Percentiles rank a stretch among this genome's conserved stretches.
These are phyloP conservation scores for Artibeus lituratus DNA, from an alignment of 2,797 vertebrate genomes.

Conservation along the genomic window DNA sequence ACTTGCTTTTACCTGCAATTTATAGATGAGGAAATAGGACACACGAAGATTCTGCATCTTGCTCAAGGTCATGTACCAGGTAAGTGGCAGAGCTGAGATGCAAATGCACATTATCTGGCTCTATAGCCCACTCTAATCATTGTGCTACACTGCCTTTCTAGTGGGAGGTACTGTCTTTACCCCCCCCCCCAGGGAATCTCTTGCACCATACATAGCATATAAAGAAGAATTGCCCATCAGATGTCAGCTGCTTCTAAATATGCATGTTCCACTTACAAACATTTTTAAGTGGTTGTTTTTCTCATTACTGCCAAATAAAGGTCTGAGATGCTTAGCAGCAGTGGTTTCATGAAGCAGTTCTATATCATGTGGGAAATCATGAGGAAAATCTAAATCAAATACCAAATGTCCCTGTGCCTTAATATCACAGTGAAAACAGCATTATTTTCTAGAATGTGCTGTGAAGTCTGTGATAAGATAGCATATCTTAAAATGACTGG, in stretches of 20 bases:
- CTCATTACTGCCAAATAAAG: constrained; percentile 50
- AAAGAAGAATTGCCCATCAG: constrained; percentile 4
- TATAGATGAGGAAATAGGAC: background rate
- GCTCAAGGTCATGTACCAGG: background rate
- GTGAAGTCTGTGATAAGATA: constrained; percentile 58
- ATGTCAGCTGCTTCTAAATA: constrained; percentile 30
- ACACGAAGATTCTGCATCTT: background rate
- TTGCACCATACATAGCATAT: background rate
- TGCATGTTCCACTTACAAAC: constrained; percentile 3
- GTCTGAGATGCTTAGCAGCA: constrained; percentile 27
- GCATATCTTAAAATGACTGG: constrained; percentile 60
- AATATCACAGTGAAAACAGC: constrained; percentile 55
- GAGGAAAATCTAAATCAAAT: constrained; percentile 66
- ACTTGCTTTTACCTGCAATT: background rate
- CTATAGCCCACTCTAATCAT: background rate
- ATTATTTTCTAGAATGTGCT: constrained; percentile 48
- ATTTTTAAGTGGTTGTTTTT: constrained; percentile 35
- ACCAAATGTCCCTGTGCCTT: constrained; percentile 41
- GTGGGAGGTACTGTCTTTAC: background rate
- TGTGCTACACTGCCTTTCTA: background rate
- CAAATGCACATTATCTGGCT: background rate
- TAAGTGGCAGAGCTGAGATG: background rate
- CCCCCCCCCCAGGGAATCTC: background rate
- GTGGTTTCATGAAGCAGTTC: constrained; percentile 35
- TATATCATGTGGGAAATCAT: constrained; percentile 46